Base-by-base conservation (phyloP, 2,113 vertebrate genomes). In the Philantomba maxwellii region DNA sequence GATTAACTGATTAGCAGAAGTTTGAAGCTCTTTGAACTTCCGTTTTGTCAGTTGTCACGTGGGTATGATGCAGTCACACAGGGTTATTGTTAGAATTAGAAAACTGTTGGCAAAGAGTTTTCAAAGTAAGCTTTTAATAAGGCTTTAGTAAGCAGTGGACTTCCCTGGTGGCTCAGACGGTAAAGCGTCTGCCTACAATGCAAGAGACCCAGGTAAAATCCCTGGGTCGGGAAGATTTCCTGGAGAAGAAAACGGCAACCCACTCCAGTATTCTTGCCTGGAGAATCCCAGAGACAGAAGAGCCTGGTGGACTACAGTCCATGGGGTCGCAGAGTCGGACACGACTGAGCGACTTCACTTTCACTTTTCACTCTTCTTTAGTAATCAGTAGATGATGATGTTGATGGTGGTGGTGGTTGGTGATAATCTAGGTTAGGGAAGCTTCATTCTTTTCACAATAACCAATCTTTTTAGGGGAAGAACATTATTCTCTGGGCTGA, bases 291-390 rank as follows among this genome's bases (percentile, higher is more conserved):
- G 6, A 21, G 36, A 73, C 66, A 73, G 66, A 3, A 19, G 19
- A 73, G 66, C 66, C 66, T 73, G n/a, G 66, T 10, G 12, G n/a
- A n/a, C n/a, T 36, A 70, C n/a, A 70, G 64, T 4, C 19, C 66
- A 70, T 39, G n/a, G n/a, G n/a, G 66, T 23, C 1, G 0, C n/a
- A 70, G n/a, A 70, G 66, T 39, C 0, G 0, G 66, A 70, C n/a
- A 39, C 1, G 0, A 39, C n/a, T 70, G 66, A 70, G n/a, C 39
- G n/a, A 23, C n/a, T 70, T 39, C 66, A 39, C 19, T 23, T 70
- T 23, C 19, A 39, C n/a, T 39, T 23, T 70, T 66, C 33, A 70
- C 19, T 6, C 23, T 39, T 70, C n/a, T 39, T 39, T 85, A 43
- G 16, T 81, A 23, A 70, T 21, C 3, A 30, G 58, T 30, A 26